These are phyloP conservation scores for Channallabes apus DNA, from an alignment of 2,797 vertebrate species.

Conservation along the genomic window DNA sequence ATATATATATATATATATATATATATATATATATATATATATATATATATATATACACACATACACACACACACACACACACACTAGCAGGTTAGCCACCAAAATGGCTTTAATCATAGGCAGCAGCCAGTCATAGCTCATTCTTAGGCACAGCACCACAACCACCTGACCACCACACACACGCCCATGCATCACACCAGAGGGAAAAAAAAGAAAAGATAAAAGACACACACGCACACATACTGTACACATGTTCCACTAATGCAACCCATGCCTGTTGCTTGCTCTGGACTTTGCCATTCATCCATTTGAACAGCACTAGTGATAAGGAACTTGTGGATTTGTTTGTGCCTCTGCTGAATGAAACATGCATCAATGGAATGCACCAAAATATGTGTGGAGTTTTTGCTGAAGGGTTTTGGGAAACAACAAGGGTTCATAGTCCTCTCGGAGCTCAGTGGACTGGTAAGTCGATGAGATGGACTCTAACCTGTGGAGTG, in stretches of 20 bases:
- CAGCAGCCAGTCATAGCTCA: conserved; percentile 51
- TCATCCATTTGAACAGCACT: conserved; percentile 57
- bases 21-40: too few species aligned
- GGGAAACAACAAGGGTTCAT: conserved; percentile 16
- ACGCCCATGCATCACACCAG: conserved; percentile 16
- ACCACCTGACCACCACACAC: conserved; percentile 37
- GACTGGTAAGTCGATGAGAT: conserved; percentile 43
- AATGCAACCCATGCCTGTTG: conserved; percentile 76
- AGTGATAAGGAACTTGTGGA: conserved; percentile 42
- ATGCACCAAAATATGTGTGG: conserved; percentile 43
- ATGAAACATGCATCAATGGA: conserved; percentile 47
- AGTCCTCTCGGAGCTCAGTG: conserved; percentile 21
- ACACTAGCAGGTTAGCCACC: conserved; percentile 37
- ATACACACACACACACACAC: conserved; percentile 1
- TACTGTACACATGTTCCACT: conserved; percentile 55
- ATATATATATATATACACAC: too few species aligned
- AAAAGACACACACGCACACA: conserved; percentile 38
- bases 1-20: too few species aligned
- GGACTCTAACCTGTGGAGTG: conserved; percentile 6
- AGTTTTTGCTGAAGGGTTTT: conserved; percentile 29
- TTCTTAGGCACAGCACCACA: conserved; percentile 40
- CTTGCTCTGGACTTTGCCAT: conserved; percentile 73
- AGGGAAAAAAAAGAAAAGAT: not conserved
- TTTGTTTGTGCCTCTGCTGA: conserved; percentile 45
- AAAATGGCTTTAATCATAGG: conserved; percentile 55